Percentiles rank a stretch among this genome's conserved stretches.
phyloP scores from a whole-genome alignment of 1,140 invertebrate species.

The Ostrea denselamellosa region DNA sequence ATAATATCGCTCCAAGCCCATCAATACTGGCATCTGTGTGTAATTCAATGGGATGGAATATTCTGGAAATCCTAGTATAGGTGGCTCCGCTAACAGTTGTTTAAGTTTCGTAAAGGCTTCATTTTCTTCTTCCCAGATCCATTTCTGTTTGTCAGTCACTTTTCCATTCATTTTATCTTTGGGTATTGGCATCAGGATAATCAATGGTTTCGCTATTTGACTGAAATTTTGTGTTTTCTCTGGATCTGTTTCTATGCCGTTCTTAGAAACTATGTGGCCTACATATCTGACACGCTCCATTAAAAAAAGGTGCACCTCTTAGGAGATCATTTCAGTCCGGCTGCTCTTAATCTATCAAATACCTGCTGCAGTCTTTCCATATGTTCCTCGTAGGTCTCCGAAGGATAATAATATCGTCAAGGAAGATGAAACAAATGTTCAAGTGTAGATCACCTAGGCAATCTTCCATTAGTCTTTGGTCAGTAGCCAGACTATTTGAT shows the following conservation, averaged over 20 bases:
- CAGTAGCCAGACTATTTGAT: slow-evolving; percentile 52
- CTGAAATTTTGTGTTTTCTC: no score
- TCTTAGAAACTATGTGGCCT: slow-evolving; percentile 46
- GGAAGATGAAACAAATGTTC: slow-evolving; percentile 47
- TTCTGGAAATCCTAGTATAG: slow-evolving; percentile 41
- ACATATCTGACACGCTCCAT: slow-evolving; percentile 47
- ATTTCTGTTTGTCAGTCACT: no score
- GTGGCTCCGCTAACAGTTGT: not conserved
- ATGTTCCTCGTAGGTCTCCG: slow-evolving; percentile 75
- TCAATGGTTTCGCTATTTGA: no score
- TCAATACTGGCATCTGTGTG: slow-evolving; percentile 22
- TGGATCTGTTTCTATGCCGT: not conserved
- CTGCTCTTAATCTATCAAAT: slow-evolving; percentile 21
- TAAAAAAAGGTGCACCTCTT: slow-evolving; percentile 51
- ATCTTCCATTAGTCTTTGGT: slow-evolving; percentile 54
- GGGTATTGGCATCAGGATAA: no score
- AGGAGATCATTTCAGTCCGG: slow-evolving; percentile 46
- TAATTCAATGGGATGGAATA: slow-evolving; percentile 23
- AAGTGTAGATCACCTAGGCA: slow-evolving; percentile 40
- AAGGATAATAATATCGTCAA: slow-evolving; percentile 55
- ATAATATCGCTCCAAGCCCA: no score
- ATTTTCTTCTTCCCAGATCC: no score
- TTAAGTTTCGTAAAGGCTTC: no score
- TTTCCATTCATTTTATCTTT: no score
- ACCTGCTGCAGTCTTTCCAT: slow-evolving; percentile 68